Evolutionary conservation across 2,888 invertebrate species (phyloP).

Genomic region (Agapetus fuscipes): DNA sequence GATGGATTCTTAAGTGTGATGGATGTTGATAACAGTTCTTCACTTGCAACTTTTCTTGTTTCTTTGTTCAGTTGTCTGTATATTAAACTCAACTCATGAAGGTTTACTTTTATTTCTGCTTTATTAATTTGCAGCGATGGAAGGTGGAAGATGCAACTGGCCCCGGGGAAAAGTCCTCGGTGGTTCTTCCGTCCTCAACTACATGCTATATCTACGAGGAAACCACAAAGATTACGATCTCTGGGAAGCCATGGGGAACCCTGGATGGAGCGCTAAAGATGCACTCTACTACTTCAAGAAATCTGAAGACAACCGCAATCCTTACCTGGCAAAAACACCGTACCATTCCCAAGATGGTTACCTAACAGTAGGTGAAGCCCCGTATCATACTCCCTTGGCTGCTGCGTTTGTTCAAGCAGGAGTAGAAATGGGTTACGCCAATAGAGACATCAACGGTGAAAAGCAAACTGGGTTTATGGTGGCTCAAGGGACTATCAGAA

Average conservation of each 20-base stretch:
- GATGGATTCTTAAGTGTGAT: no score
- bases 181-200: conserved; percentile 81
- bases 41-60: no score
- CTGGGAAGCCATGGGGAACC: conserved; percentile 81
- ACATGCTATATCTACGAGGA: conserved; percentile 85
- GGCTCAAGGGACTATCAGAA: conserved; percentile 68
- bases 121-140: conserved; percentile 57
- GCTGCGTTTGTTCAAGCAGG: conserved; percentile 77
- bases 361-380: conserved; percentile 76
- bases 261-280: conserved; percentile 79
- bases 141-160: conserved; percentile 78
- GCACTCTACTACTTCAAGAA: conserved; percentile 80
- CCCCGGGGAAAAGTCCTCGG: conserved; percentile 87
- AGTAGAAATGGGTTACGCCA: conserved; percentile 73
- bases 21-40: no score
- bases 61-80: no score
- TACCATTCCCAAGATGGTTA: conserved; percentile 76
- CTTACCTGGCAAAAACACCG: conserved; percentile 66
- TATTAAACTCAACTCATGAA: no score
- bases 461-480: conserved; percentile 84
- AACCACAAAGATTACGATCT: conserved; percentile 82
- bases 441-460: conserved; percentile 80
- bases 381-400: conserved; percentile 76
- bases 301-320: conserved; percentile 84
- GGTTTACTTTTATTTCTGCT: no score